Evolutionary conservation across 2,113 vertebrate genomes (phyloP), one percentile per base, ranked within the genome.

Genomic region (Caretta caretta): DNA sequence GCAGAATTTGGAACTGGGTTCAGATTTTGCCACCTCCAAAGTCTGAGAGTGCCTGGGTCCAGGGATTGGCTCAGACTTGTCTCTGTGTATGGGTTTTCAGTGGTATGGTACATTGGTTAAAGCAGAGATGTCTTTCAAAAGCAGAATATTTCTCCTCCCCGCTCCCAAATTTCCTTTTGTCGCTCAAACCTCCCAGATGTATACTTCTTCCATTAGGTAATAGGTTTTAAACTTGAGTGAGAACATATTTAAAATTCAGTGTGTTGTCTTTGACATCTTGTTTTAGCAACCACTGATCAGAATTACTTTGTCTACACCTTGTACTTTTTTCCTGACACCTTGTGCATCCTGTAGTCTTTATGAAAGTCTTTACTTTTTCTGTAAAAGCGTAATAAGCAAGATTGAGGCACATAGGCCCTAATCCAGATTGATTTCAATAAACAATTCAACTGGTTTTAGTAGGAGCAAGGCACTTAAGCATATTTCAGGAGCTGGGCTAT

Each of bases 271-370:
- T 69, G 62, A n/a, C 62, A 69, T 56, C 56, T 29, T 25, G 72
- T 27, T 50, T 96, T 95, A 86, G 84, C 53, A 62, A 53, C 85
- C 48, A 94, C 31, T 50, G 82, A 88, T 80, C 35, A 87, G 49
- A 89, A 89, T 5, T 85, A 5, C 54, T 88, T 93, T 87, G 54
- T 59, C 10, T 59, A 59, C 17, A 89, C n/a, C n/a, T n/a, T n/a
- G n/a, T n/a, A n/a, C n/a, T n/a, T n/a, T n/a, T n/a, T n/a, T n/a
- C n/a, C 12, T 24, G n/a, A 80, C 84, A 56, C 51, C 31, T 79
- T 87, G 85, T 1, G 1, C 80, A 82, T 83, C 8, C 72, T 91
- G 86, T 46, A 81, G 35, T 84, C 62, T 42, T 38, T 85, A 6
- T 13, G 49, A 76, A 90, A 78, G 85, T 72, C 38, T 72, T n/a